phyloP scores from a whole-genome alignment of 2,113 vertebrate genomes.

The Rana temporaria region DNA sequence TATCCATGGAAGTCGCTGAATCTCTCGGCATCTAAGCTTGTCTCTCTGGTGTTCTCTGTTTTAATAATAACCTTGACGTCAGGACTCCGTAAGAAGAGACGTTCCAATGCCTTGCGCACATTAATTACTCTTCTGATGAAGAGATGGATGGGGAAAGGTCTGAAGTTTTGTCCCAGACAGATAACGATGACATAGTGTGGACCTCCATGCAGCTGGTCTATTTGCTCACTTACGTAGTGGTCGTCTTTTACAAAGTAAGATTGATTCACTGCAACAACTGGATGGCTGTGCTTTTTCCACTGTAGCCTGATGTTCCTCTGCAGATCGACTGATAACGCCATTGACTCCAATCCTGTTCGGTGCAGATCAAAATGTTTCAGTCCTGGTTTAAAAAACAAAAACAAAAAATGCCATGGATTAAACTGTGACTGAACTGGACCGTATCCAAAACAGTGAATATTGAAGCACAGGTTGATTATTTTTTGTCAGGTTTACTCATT shows the following conservation, averaged over 20 bases:
- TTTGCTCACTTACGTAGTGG: slow-evolving; percentile 47
- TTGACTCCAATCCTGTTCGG: slow-evolving; percentile 33
- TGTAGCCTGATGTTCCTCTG: slow-evolving; percentile 52
- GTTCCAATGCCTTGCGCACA: slow-evolving; percentile 28
- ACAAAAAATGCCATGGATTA: not conserved
- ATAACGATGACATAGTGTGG: slow-evolving; percentile 39
- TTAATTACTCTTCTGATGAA: slow-evolving; percentile 46
- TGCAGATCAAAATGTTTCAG: not conserved
- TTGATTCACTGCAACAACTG: slow-evolving; percentile 3
- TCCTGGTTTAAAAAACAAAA: not conserved
- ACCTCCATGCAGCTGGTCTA: slow-evolving; percentile 36
- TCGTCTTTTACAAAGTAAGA: slow-evolving; percentile 52
- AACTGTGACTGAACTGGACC: not conserved
- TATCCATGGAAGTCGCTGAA: slow-evolving; percentile 36
- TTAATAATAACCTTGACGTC: too few species aligned
- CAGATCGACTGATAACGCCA: slow-evolving; percentile 38
- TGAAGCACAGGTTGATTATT: too few species aligned
- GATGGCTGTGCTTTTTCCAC: slow-evolving; percentile 58
- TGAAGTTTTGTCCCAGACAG: slow-evolving; percentile 57
- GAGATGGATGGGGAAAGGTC: slow-evolving; percentile 52
- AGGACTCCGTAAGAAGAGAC: slow-evolving; percentile 39
- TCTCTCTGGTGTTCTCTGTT: slow-evolving; percentile 23
- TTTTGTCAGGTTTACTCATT: too few species aligned
- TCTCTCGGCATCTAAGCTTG: not conserved
- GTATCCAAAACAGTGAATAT: too few species aligned